Evolutionary conservation across 2,888 invertebrate species (phyloP), one percentile per base, ranked within the genome.

Genomic region (Chaitophorus viminalis): DNA sequence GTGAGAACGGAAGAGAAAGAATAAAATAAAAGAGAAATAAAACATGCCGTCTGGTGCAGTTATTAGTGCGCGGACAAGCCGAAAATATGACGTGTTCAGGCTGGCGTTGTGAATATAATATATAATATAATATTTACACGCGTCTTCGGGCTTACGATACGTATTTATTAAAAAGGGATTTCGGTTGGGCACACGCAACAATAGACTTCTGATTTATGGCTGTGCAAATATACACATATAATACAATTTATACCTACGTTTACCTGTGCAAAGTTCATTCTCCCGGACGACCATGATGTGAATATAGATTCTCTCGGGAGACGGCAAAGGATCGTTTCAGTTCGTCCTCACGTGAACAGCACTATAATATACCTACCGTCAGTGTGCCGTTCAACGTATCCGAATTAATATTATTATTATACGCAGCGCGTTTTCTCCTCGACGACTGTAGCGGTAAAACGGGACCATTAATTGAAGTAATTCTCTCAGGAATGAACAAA

Each of bases 121-220:
- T 54, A 54, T 11, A 29, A 68, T 18, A 1, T 3, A 46, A 46
- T 46, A 14, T 46, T 46, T 46, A 14, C 36, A 17, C 81, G 68
- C 33, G 52, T 60, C 29, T 68, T 25, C 68, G 68, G 21, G 68
- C 46, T 21, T 0, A 68, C 52, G n/a, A 82, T 33, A 25, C 4
- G 31, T 75, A 83, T 83, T 83, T 83, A 75, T 83, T 83, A 83
- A 60, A 75, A 83, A 75, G 60, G 75, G 75, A 83, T 83, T 75
- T 75, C 46, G 54, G 17, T 14, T 9, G 25, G 4, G 75, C 60
- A 18, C 6, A 5, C 9, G 75, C 36, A n/a, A 83, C 83, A 83
- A 83, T 65, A 29, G 75, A 83, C 60, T 39, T 21, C 60, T 83
- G 75, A 83, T 83, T 83, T 83, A 83, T 83, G 54, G n/a, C 25